Conservation (phyloP, 2,888 invertebrate species). For the Netelia virgata region DNA sequence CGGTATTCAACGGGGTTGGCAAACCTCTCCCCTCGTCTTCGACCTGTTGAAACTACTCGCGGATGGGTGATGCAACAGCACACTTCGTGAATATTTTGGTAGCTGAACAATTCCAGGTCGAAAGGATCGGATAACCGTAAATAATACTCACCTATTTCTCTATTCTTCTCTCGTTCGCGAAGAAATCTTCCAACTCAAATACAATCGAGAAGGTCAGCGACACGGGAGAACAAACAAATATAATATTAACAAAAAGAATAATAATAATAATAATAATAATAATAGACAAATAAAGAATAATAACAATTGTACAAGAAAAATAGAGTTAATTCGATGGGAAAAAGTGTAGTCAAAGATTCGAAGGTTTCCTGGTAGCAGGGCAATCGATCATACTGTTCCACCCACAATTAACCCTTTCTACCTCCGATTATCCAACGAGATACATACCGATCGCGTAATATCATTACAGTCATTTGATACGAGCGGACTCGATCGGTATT, state of each 20-base stretch:
- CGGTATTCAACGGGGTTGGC: constrained; percentile 35
- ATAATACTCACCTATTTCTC: constrained; percentile 44
- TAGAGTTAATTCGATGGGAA: not conserved
- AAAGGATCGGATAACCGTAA: constrained; percentile 73
- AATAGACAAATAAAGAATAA: not conserved
- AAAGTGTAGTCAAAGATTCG: not conserved
- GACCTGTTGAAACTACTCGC: constrained; percentile 52
- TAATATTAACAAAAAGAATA: too few species aligned
- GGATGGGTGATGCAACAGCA: constrained; percentile 75
- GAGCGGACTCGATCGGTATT: constrained; percentile 48
- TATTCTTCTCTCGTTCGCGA: constrained; percentile 35
- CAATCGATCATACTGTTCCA: constrained; percentile 60
- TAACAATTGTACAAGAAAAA: not conserved
- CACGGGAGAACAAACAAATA: not conserved
- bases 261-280: too few species aligned
- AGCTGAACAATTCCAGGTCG: constrained; percentile 75
- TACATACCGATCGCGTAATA: constrained; percentile 46
- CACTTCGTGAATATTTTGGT: constrained; percentile 74
- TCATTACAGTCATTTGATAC: constrained; percentile 60
- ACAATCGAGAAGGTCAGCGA: not conserved
- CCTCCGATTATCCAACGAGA: constrained; percentile 40
- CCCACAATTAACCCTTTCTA: constrained; percentile 59
- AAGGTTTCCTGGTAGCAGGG: constrained; percentile 51
- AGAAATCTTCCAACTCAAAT: constrained; percentile 25
- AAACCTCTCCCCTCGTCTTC: constrained; percentile 34